Base-by-base conservation (phyloP, 2,113 vertebrate species). In the Bos javanicus region DNA sequence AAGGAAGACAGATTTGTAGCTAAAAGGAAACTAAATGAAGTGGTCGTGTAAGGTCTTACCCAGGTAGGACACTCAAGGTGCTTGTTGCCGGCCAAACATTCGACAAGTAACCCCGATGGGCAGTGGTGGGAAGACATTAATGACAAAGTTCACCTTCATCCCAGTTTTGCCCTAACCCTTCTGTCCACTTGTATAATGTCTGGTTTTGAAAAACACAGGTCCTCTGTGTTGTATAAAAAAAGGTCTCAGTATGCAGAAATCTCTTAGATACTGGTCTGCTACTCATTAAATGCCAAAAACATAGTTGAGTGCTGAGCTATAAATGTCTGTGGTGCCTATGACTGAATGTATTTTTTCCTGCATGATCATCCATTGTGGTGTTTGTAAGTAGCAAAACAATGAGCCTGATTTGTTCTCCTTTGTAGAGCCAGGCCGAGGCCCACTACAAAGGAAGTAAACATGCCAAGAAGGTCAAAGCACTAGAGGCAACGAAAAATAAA, bases 381-480 rank as follows among this genome's bases (percentile, higher is more conserved):
- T 90, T 98, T 98, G 93, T 86, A 81, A 98, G 98, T 97, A 99
- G 98, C 97, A 95, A 98, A 98, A 98, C 98, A 98, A 98, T 99
- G 98, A 99, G 99, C 99, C 99, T 99, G 99, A 99, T 99, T 99
- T 99, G 99, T 99, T 99, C 99, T 99, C 99, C 99, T 99, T 99
- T 99, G 99, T 99, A 99, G 99, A 99, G 99, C 99, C 99, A 99
- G 99, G 99, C 99, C 87, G 99, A 99, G 98, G 99, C 99, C 96
- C 99, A 99, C 99, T 99, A 99, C 99, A 99, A 99, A 99, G 99
- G 99, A 99, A 99, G 99, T 98, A 99, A 99, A 98, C 99, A 99
- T 98, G 99, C 99, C 99, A 99, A 99, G 99, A 99, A 99, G 99
- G 99, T 99, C 98, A 99, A 99, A 99, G 99, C 99, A 98, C 99